These are phyloP conservation scores for Beroe ovata DNA, from an alignment of 37 sponge, comb jelly and placozoan genomes.

Conservation along the genomic window DNA sequence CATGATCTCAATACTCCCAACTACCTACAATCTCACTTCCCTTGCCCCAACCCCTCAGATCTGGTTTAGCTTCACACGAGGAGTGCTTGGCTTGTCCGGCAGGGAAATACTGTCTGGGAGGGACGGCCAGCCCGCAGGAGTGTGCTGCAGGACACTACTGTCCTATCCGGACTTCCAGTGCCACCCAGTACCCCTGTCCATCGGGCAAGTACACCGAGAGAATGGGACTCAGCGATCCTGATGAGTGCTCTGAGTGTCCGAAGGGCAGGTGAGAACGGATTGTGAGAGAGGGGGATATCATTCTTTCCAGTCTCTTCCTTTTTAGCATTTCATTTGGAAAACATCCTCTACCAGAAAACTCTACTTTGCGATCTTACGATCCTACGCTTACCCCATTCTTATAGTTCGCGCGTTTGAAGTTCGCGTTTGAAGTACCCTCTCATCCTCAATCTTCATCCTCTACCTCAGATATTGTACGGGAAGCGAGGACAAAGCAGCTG, in stretches of 20 bases:
- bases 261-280: slow-evolving; percentile 54
- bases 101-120: slow-evolving; percentile 42
- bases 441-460: too few species aligned
- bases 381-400: too few species aligned
- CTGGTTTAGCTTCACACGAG: slow-evolving; percentile 22
- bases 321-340: too few species aligned
- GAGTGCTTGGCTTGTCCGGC: slow-evolving; percentile 48
- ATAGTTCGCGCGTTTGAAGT: too few species aligned
- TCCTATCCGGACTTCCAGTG: slow-evolving; percentile 41
- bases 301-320: too few species aligned
- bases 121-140: neutral
- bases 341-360: too few species aligned
- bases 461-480: slow-evolving; percentile 27
- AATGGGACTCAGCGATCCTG: slow-evolving; percentile 19
- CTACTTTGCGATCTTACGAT: too few species aligned
- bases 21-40: too few species aligned
- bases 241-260: slow-evolving; percentile 63
- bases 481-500: neutral
- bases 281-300: too few species aligned
- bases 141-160: slow-evolving; percentile 70
- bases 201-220: slow-evolving; percentile 31
- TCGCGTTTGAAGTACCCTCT: too few species aligned
- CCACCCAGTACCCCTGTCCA: slow-evolving; percentile 51
- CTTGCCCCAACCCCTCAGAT: slow-evolving; percentile 1
- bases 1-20: too few species aligned